Evolutionary conservation across 2,888 invertebrate genomes (phyloP).

Genomic region (Caenorhabditis sulstoni): DNA sequence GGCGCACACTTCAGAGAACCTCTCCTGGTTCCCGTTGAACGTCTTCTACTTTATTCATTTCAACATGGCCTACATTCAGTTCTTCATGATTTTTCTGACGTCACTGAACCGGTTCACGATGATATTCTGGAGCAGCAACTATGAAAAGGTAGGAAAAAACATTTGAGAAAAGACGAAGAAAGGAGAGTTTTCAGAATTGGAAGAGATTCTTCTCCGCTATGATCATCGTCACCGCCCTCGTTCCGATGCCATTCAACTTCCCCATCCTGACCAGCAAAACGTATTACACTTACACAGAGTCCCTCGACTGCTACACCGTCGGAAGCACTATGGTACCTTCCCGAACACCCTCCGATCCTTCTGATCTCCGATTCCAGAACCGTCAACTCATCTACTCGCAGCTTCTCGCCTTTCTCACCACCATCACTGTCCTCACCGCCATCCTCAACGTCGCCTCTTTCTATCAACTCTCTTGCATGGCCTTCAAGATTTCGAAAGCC

Average conservation of each 20-base stretch:
- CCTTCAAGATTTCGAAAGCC: conserved; percentile 24
- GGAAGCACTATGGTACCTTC: conserved; percentile 18
- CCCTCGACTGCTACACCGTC: conserved; percentile 34
- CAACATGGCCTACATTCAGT: conserved; percentile 49
- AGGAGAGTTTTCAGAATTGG: conserved; percentile 34
- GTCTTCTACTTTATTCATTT: conserved; percentile 51
- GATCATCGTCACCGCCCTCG: background rate
- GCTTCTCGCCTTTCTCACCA: conserved; percentile 11
- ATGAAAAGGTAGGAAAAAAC: conserved; percentile 24
- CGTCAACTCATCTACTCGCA: conserved; percentile 20
- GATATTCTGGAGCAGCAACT: conserved; percentile 36
- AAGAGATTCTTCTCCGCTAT: conserved; percentile 8
- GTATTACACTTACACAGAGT: conserved; percentile 36
- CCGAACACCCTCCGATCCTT: background rate
- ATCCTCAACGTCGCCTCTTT: conserved; percentile 38
- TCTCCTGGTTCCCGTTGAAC: conserved; percentile 45
- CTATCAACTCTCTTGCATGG: conserved; percentile 25
- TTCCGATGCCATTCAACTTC: conserved; percentile 32
- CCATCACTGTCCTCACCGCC: conserved; percentile 19
- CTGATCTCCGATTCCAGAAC: background rate
- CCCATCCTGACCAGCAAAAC: conserved; percentile 13
- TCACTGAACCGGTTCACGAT: conserved; percentile 46
- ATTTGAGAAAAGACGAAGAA: background rate
- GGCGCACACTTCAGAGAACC: conserved; percentile 17
- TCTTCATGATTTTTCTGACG: conserved; percentile 43